Evolutionary conservation across 2,113 vertebrate genomes (phyloP).

Genomic region (crab-eating macaque (Macaca fascicularis)): T2T-MFA8v1.1 NC_088391.1:67471501-67472000

Average conservation of each 20-base stretch:
- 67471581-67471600: neutral
- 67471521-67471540: too few species aligned
- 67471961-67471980: neutral
- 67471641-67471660: neutral
- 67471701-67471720: neutral
- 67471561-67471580: conserved; percentile 8
- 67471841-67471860: neutral
- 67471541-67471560: neutral
- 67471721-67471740: neutral
- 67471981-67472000: neutral
- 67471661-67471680: accelerated
- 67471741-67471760: neutral
- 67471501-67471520: too few species aligned
- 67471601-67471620: neutral
- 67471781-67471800: neutral
- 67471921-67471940: neutral
- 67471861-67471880: neutral
- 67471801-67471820: neutral
- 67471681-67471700: neutral
- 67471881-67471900: neutral
- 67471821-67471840: neutral
- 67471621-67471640: neutral
- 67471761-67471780: neutral
- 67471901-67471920: neutral
- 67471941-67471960: neutral